Conservation (phyloP, 2,113 vertebrate genomes). For the Pogona vitticeps region DNA sequence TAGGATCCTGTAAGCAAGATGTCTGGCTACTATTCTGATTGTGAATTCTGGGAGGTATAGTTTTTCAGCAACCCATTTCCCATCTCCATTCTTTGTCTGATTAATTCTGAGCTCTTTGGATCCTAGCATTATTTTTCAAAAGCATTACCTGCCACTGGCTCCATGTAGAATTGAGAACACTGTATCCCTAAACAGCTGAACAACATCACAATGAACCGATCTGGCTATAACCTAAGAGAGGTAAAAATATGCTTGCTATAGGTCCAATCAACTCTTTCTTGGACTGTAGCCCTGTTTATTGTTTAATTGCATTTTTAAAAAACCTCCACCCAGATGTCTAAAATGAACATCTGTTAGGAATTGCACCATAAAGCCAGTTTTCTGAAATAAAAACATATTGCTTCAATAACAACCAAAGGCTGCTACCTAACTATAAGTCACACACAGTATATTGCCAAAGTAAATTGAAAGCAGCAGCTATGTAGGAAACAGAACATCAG, state of each 20-base stretch:
- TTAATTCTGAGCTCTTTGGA: background rate
- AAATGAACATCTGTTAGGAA: background rate
- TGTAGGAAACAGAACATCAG: background rate
- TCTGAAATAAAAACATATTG: constrained; percentile 7
- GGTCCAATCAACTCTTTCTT: background rate
- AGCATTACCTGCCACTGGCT: background rate
- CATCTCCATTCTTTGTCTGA: background rate
- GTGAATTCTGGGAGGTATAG: no score
- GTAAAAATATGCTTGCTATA: background rate
- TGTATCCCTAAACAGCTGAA: rapidly evolving
- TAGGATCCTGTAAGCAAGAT: no score
- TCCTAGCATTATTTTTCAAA: background rate
- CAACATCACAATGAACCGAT: rapidly evolving
- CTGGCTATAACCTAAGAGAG: background rate
- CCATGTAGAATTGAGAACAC: background rate
- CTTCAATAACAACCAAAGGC: constrained; percentile 37
- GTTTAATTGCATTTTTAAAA: constrained; percentile 16
- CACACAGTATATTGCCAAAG: constrained; percentile 12
- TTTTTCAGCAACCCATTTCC: no score
- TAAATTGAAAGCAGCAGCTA: constrained; percentile 28
- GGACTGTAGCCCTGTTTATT: background rate
- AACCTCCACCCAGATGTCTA: background rate
- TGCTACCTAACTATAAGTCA: constrained; percentile 9
- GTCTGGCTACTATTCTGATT: no score
- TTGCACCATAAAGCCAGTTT: constrained; percentile 34